phyloP scores from a whole-genome alignment of 2,797 vertebrate species.

The Huso huso region DNA sequence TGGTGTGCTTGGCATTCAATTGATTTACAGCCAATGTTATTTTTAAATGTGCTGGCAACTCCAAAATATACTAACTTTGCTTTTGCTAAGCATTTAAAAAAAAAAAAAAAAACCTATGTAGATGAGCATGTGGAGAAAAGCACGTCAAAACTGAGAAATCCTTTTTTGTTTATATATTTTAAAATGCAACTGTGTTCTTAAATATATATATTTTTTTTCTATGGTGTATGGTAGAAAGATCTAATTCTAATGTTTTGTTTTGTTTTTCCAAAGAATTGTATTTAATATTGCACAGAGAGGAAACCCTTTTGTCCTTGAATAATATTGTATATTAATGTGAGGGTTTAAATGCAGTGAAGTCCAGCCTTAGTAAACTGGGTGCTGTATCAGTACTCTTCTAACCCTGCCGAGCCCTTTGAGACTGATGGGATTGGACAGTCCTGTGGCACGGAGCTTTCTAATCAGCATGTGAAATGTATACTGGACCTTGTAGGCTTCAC shows the following conservation, averaged over 20 bases:
- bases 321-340: background rate
- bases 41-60: too few species aligned
- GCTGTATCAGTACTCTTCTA: conserved; percentile 27
- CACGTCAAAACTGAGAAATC: too few species aligned
- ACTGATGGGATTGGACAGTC: background rate
- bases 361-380: conserved; percentile 16
- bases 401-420: background rate
- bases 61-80: too few species aligned
- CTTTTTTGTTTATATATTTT: too few species aligned
- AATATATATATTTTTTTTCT: background rate
- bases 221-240: conserved; percentile 9
- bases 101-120: too few species aligned
- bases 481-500: background rate
- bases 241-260: background rate
- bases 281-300: conserved; percentile 11
- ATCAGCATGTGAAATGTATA: background rate
- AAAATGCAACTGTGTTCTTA: too few species aligned
- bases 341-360: background rate
- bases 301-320: background rate
- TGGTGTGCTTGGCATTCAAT: too few species aligned
- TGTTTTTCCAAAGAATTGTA: conserved; percentile 9
- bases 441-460: background rate
- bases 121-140: too few species aligned
- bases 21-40: too few species aligned
- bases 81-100: too few species aligned